Conservation (phyloP, 2,113 vertebrate genomes). For the Triplophysa rosa region DNA sequence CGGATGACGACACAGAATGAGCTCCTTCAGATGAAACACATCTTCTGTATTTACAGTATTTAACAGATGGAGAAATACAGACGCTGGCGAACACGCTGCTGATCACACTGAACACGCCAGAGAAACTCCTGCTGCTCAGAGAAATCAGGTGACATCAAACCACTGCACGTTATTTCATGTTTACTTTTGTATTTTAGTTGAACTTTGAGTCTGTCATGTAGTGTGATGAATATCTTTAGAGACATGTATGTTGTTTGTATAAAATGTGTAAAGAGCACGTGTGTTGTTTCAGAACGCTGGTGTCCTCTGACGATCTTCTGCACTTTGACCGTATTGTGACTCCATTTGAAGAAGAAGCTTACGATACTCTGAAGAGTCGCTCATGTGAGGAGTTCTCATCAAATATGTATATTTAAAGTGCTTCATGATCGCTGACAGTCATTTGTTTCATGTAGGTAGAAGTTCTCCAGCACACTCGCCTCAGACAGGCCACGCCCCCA, state of each 20-base stretch:
- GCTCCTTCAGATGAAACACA: background rate
- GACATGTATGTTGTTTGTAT: background rate
- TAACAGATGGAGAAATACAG: slow-evolving; percentile 78
- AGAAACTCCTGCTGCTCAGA: slow-evolving; percentile 88
- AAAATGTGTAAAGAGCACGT: background rate
- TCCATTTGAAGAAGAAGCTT: slow-evolving; percentile 88
- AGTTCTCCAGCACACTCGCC: slow-evolving; percentile 84
- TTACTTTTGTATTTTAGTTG: too few relatives aligned
- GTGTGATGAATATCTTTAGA: too few relatives aligned
- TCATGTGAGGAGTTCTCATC: slow-evolving; percentile 68
- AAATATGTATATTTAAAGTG: background rate
- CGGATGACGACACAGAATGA: background rate
- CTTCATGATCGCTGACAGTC: background rate
- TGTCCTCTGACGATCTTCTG: slow-evolving; percentile 79
- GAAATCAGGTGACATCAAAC: slow-evolving; percentile 81
- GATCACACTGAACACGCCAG: slow-evolving; percentile 87
- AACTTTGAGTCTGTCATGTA: too few relatives aligned
- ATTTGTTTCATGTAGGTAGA: slow-evolving; percentile 64
- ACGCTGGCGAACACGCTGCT: slow-evolving; percentile 87
- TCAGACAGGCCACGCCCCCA: slow-evolving; percentile 76
- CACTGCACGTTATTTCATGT: background rate
- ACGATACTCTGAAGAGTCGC: slow-evolving; percentile 83
- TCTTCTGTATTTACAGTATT: slow-evolving; percentile 73
- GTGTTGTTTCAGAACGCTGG: slow-evolving; percentile 76
- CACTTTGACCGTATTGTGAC: slow-evolving; percentile 91